Evolutionary conservation across 2,113 vertebrate species (phyloP).

Genomic region (Osmerus eperlanus): DNA sequence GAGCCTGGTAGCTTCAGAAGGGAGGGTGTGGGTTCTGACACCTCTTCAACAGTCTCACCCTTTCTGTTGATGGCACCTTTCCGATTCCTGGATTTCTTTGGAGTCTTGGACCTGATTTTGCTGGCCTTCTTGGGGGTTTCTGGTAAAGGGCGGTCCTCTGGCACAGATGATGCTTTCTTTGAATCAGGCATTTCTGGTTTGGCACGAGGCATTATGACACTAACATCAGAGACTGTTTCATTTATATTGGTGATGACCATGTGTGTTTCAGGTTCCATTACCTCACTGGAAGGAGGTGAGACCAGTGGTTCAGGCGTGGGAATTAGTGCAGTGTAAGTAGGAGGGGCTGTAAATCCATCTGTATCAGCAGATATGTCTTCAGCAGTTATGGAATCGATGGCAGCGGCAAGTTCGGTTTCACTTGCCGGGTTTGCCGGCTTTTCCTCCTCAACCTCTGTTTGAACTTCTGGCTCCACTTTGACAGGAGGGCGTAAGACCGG

Average conservation of each 20-base stretch:
- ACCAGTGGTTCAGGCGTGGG: slow-evolving; percentile 72
- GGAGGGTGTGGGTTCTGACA: slow-evolving; percentile 61
- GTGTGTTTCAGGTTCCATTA: slow-evolving; percentile 80
- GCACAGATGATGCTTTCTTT: slow-evolving; percentile 70
- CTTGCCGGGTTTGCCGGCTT: slow-evolving; percentile 88
- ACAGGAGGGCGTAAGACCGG: slow-evolving; percentile 67
- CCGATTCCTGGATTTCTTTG: slow-evolving; percentile 74
- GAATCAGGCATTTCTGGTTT: slow-evolving; percentile 43
- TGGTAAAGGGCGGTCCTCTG: slow-evolving; percentile 63
- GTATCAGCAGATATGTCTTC: slow-evolving; percentile 83
- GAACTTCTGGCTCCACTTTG: slow-evolving; percentile 50
- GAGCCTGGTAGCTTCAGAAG: slow-evolving; percentile 72
- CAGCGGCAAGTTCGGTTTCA: slow-evolving; percentile 93
- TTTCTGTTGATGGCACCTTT: slow-evolving; percentile 78
- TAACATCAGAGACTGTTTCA: slow-evolving; percentile 62
- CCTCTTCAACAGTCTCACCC: slow-evolving; percentile 46
- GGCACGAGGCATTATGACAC: slow-evolving; percentile 43
- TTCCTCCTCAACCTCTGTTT: slow-evolving; percentile 75
- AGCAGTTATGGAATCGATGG: slow-evolving; percentile 94
- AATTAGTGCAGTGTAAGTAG: slow-evolving; percentile 69
- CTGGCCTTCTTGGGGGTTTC: slow-evolving; percentile 80
- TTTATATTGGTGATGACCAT: slow-evolving; percentile 77
- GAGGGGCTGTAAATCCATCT: slow-evolving; percentile 80
- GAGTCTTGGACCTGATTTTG: slow-evolving; percentile 78
- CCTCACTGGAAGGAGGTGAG: slow-evolving; percentile 72